Conservation (phyloP, 2,113 vertebrate species). For the Sorex fumeus region DNA sequence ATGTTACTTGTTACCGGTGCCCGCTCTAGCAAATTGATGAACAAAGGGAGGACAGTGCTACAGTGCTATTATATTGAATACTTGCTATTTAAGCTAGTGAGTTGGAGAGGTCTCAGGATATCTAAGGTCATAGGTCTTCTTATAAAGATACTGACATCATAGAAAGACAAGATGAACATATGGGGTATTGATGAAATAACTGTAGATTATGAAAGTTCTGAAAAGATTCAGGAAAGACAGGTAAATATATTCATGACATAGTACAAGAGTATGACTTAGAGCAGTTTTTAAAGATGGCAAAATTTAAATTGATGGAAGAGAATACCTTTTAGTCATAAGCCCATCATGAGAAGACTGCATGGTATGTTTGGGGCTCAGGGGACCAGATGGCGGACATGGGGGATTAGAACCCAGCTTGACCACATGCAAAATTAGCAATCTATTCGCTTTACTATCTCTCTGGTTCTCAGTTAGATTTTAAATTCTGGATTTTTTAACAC, state of each 20-base stretch:
- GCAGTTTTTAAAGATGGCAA: not conserved
- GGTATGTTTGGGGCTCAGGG: not conserved
- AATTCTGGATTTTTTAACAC: not conserved
- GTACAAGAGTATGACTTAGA: too few relatives aligned
- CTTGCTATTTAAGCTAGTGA: constrained; percentile 22
- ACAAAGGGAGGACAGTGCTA: too few relatives aligned
- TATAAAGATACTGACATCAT: constrained; percentile 7
- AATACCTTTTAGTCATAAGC: not conserved
- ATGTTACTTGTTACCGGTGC: too few relatives aligned
- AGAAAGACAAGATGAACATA: constrained; percentile 45
- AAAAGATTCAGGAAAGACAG: too few relatives aligned
- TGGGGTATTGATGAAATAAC: too few relatives aligned
- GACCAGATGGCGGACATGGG: not conserved
- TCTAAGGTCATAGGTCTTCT: not conserved
- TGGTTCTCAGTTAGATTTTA: not conserved
- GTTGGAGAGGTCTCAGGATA: not conserved
- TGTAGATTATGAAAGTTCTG: too few relatives aligned
- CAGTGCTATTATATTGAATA: constrained; percentile 57
- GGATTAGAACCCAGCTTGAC: too few relatives aligned
- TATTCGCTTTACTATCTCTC: too few relatives aligned
- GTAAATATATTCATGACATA: too few relatives aligned
- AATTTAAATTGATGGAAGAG: constrained; percentile 25
- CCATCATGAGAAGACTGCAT: not conserved
- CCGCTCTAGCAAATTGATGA: too few relatives aligned
- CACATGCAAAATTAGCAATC: too few relatives aligned